These are phyloP conservation scores for Helicoverpa zea DNA, from an alignment of 1,140 invertebrate species.

Conservation along the genomic window DNA sequence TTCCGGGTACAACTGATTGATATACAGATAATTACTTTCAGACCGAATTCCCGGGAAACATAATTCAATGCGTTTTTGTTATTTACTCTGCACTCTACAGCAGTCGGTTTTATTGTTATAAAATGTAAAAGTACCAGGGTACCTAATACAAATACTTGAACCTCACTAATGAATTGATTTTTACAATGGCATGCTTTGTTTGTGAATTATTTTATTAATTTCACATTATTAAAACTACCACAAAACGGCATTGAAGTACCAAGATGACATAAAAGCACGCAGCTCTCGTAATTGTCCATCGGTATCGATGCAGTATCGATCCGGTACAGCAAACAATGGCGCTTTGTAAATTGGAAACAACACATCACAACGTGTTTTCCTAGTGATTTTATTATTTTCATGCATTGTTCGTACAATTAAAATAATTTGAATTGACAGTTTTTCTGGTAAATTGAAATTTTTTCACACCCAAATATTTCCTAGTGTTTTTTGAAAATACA, in stretches of 20 bases:
- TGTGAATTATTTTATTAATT: background rate
- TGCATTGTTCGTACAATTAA: background rate
- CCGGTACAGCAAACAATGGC: conserved; percentile 17
- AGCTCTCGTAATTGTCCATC: background rate
- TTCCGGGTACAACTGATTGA: background rate
- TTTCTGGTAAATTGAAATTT: too few relatives aligned
- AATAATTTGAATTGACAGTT: too few relatives aligned
- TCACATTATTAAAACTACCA: background rate
- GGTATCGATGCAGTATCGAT: background rate
- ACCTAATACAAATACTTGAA: too few relatives aligned
- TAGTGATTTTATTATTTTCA: conserved; percentile 8
- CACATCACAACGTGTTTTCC: background rate
- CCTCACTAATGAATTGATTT: too few relatives aligned
- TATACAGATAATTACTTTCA: background rate
- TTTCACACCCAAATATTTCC: too few relatives aligned
- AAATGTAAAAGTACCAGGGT: too few relatives aligned
- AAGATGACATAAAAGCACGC: conserved; percentile 17
- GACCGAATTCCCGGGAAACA: too few relatives aligned
- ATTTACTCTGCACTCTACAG: too few relatives aligned
- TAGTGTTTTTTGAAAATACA: too few relatives aligned
- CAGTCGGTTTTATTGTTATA: too few relatives aligned
- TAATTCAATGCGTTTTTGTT: too few relatives aligned
- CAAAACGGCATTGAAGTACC: background rate
- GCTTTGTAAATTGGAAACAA: conserved; percentile 20
- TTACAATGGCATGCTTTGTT: too few relatives aligned